Conservation (phyloP, 1,140 invertebrate species). For the Drosophila azteca region DNA sequence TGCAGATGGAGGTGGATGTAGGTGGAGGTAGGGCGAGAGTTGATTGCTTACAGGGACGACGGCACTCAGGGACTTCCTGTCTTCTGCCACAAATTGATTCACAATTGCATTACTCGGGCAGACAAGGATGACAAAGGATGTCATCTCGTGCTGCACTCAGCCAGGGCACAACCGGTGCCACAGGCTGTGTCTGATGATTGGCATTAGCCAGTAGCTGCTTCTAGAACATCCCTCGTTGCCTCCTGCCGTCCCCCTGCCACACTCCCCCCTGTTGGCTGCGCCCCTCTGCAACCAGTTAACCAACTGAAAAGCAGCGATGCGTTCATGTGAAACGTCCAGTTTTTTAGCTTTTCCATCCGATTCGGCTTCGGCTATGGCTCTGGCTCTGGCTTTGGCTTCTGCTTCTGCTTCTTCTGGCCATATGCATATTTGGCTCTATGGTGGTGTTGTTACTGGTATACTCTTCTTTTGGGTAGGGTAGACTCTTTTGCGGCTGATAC, state of each 20-base stretch:
- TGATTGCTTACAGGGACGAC: conserved; percentile 39
- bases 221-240: conserved; percentile 7
- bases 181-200: conserved; percentile 3
- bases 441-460: conserved; percentile 9
- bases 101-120: conserved; percentile 29
- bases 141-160: conserved; percentile 1
- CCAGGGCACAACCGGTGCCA: too few species aligned
- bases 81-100: conserved; percentile 6
- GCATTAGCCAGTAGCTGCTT: conserved; percentile 27
- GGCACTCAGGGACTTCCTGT: conserved; percentile 18
- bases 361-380: conserved; percentile 32
- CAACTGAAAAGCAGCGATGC: conserved; percentile 68
- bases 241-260: background rate
- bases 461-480: too few species aligned
- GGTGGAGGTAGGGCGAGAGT: conserved; percentile 21
- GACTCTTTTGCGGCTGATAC: too few species aligned
- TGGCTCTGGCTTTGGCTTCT: conserved; percentile 42
- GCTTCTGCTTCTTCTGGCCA: conserved; percentile 44
- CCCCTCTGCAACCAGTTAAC: conserved; percentile 27
- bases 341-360: conserved; percentile 26
- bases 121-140: conserved; percentile 40
- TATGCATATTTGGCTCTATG: conserved; percentile 37
- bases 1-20: background rate
- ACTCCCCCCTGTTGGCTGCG: background rate
- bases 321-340: conserved; percentile 83